Conservation (phyloP, 2,113 vertebrate species). For the Ceyx cyanopectus region DNA sequence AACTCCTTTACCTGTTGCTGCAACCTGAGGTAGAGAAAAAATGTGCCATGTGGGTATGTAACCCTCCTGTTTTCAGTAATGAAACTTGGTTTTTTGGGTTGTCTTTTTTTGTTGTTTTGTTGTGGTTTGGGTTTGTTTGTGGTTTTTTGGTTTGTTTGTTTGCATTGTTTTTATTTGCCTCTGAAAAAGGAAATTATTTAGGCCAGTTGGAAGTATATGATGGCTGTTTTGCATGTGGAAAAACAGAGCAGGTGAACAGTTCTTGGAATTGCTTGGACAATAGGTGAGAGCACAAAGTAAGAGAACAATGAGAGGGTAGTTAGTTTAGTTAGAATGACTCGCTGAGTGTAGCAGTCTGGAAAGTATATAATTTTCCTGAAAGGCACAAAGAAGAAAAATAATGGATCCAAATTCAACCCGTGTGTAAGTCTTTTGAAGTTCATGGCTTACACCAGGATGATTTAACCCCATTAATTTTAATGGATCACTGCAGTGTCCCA, state of each 20-base stretch:
- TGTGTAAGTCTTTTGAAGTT: slow-evolving; percentile 61
- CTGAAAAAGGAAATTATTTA: background rate
- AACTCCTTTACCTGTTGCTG: background rate
- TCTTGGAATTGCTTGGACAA: background rate
- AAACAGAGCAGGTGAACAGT: background rate
- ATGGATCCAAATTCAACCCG: slow-evolving; percentile 30
- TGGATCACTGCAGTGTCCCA: slow-evolving; percentile 31
- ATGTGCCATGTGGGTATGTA: background rate
- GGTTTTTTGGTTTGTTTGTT: fast-evolving
- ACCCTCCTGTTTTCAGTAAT: background rate
- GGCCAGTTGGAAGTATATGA: background rate
- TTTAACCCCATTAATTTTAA: slow-evolving; percentile 63
- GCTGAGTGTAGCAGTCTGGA: slow-evolving; percentile 21
- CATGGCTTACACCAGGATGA: slow-evolving; percentile 6
- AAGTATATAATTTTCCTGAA: slow-evolving; percentile 60
- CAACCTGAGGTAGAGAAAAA: background rate
- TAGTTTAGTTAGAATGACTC: slow-evolving; percentile 17
- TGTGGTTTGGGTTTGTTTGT: background rate
- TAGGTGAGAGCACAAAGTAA: background rate
- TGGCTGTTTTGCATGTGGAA: background rate
- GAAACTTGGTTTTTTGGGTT: background rate
- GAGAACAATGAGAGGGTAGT: background rate
- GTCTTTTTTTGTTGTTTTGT: background rate
- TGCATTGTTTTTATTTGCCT: background rate
- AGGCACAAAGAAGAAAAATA: slow-evolving; percentile 44